These are phyloP conservation scores for Brachionus koreanus DNA, from an alignment of 1,140 invertebrate genomes.

Conservation along the genomic window DNA sequence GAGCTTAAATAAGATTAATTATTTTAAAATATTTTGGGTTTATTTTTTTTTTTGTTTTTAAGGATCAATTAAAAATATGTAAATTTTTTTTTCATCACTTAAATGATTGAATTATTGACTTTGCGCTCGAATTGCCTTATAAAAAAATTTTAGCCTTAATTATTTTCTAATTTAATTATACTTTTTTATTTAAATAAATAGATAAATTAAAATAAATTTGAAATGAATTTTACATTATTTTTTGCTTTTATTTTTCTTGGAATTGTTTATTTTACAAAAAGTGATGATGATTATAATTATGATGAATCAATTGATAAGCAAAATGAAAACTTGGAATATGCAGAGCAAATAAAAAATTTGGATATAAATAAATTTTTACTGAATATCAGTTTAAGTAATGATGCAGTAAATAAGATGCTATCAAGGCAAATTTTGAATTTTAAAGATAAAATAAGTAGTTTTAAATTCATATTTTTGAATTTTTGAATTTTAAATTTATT, in stretches of 20 bases:
- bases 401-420: neutral
- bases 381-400: neutral
- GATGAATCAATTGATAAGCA: neutral
- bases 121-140: conserved; percentile 27
- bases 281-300: neutral
- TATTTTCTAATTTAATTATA: conserved; percentile 1
- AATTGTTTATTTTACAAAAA: neutral
- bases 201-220: neutral
- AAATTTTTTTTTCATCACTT: neutral
- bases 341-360: neutral
- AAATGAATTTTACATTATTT: neutral
- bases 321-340: neutral
- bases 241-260: neutral
- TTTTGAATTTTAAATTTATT: neutral
- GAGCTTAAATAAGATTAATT: neutral
- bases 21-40: neutral
- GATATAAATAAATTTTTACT: neutral
- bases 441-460: neutral
- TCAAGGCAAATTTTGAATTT: neutral
- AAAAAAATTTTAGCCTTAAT: conserved; percentile 2
- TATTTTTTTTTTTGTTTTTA: neutral
- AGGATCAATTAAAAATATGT: conserved; percentile 7
- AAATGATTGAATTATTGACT: neutral
- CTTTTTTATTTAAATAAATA: neutral
- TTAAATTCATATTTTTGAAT: neutral